phyloP scores from a whole-genome alignment of 2,888 invertebrate species.

The Zelleria hepariella region DNA sequence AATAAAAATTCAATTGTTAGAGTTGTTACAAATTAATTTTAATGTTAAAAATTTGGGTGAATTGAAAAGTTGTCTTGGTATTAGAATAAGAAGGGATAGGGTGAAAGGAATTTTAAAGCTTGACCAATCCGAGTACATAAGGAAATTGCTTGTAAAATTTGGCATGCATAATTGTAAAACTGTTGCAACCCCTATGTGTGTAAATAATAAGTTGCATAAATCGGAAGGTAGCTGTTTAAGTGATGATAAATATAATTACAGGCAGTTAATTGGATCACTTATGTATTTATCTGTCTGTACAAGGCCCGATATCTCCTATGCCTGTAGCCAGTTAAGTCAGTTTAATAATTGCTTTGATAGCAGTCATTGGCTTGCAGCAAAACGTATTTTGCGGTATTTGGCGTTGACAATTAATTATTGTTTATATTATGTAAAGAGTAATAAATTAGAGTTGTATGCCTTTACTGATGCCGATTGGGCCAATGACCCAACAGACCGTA shows the following conservation, averaged over 20 bases:
- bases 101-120: not conserved
- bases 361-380: constrained; percentile 13
- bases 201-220: constrained; percentile 9
- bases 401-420: constrained; percentile 9
- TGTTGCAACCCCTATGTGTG: constrained; percentile 10
- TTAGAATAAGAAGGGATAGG: not conserved
- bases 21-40: not conserved
- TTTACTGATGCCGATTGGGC: constrained; percentile 8
- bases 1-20: not conserved
- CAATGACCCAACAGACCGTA: not conserved
- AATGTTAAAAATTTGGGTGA: not conserved
- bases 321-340: constrained; percentile 13
- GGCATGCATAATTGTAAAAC: constrained; percentile 11
- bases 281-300: constrained; percentile 14
- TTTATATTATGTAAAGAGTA: constrained; percentile 8
- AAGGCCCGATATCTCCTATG: constrained; percentile 14
- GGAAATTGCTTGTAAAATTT: not conserved
- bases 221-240: not conserved
- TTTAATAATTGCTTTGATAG: constrained; percentile 11
- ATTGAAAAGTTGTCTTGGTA: not conserved
- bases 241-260: constrained; percentile 5
- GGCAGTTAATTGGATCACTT: constrained; percentile 1
- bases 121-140: not conserved
- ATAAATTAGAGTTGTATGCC: not conserved
- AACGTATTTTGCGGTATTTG: constrained; percentile 15